Percentiles rank a stretch among this genome's conserved stretches.
Conservation (phyloP, 2,888 invertebrate species). For the Drosophila maculinotata region DNA sequence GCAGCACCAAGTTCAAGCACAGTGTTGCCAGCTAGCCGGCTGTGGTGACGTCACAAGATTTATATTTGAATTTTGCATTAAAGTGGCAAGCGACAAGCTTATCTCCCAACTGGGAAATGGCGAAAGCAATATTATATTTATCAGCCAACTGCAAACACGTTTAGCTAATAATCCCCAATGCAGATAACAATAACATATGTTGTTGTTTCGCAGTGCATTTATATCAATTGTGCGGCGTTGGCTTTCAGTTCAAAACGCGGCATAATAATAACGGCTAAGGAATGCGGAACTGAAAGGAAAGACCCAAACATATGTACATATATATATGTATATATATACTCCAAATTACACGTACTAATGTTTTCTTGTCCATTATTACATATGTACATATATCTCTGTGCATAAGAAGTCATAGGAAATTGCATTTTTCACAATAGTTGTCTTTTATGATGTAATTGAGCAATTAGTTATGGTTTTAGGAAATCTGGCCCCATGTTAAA, state of each 20-base stretch:
- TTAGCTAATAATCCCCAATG: conserved; percentile 4
- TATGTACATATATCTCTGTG: too few species aligned
- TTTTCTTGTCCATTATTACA: too few species aligned
- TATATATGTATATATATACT: too few species aligned
- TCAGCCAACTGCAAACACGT: conserved; percentile 9
- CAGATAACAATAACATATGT: conserved; percentile 18
- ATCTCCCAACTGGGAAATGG: conserved; percentile 8
- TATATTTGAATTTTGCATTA: conserved; percentile 8
- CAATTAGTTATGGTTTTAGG: too few species aligned
- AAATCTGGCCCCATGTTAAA: too few species aligned
- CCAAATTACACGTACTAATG: neutral
- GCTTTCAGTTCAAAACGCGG: conserved; percentile 4
- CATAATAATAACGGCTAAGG: conserved; percentile 26
- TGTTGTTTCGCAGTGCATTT: conserved; percentile 28
- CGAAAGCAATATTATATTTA: conserved; percentile 8
- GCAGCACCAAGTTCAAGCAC: conserved; percentile 21
- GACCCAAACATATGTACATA: neutral
- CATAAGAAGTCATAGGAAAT: too few species aligned
- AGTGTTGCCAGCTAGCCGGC: conserved; percentile 32
- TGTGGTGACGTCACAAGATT: conserved; percentile 27
- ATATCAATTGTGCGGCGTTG: conserved; percentile 32
- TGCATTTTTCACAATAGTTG: too few species aligned
- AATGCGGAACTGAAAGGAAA: conserved; percentile 6
- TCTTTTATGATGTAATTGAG: too few species aligned
- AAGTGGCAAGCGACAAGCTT: conserved; percentile 2